phyloP scores from a whole-genome alignment of 2,113 vertebrate genomes.

The Caranx melampygus region DNA sequence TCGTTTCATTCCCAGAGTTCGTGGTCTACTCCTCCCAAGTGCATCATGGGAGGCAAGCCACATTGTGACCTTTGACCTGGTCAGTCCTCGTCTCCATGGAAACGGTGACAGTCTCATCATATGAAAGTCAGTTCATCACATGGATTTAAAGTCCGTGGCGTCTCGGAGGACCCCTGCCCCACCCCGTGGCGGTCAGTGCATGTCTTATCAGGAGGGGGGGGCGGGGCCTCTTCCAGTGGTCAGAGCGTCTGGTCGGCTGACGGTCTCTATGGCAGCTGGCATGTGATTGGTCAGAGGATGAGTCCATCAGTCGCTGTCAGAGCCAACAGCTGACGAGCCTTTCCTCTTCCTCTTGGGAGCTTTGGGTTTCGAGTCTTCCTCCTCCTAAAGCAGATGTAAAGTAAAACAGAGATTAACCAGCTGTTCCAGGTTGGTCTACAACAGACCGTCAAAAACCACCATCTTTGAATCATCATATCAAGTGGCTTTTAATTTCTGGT shows the following conservation, averaged over 20 bases:
- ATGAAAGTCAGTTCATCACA: conserved; percentile 39
- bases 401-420: too few relatives aligned
- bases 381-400: conserved; percentile 83
- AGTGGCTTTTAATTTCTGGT: too few relatives aligned
- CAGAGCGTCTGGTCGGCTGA: conserved; percentile 50
- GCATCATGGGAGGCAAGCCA: conserved; percentile 53
- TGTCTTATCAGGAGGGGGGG: conserved; percentile 44
- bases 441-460: too few relatives aligned
- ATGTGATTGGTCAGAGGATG: conserved; percentile 44
- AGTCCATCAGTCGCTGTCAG: conserved; percentile 92
- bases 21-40: conserved; percentile 30
- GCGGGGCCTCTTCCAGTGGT: conserved; percentile 54
- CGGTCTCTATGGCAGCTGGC: conserved; percentile 53
- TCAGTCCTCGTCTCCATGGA: conserved; percentile 47
- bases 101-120: conserved; percentile 30
- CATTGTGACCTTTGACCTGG: conserved; percentile 31
- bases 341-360: conserved; percentile 94
- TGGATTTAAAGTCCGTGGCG: conserved; percentile 18
- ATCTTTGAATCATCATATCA: too few relatives aligned
- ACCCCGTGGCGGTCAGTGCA: conserved; percentile 14
- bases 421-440: too few relatives aligned
- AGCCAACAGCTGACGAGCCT: conserved; percentile 92
- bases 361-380: conserved; percentile 95
- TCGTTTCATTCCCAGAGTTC: conserved; percentile 30
- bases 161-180: conserved; percentile 49